phyloP scores from a whole-genome alignment of 2,113 vertebrate species.

The Tetraodon nigroviridis region DNA sequence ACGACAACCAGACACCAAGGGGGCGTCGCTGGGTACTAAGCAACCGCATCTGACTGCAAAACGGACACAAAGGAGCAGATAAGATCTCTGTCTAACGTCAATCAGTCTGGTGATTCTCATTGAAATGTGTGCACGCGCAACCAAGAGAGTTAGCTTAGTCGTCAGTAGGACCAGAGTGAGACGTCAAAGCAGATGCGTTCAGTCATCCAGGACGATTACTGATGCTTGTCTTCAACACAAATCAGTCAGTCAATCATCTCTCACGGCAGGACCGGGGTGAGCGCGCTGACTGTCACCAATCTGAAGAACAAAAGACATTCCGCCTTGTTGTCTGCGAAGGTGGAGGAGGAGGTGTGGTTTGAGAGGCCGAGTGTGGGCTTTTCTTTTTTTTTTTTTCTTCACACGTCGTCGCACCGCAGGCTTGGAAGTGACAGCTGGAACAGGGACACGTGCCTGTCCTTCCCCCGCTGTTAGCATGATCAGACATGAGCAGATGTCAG shows the following conservation, averaged over 20 bases:
- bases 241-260: conserved; percentile 25
- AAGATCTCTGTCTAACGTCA: conserved; percentile 17
- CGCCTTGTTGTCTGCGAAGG: conserved; percentile 4
- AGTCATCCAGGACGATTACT: conserved; percentile 35
- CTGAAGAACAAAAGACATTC: conserved; percentile 37
- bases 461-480: conserved; percentile 24
- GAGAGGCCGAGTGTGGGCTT: conserved; percentile 33
- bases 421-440: conserved; percentile 62
- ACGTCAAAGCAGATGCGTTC: conserved; percentile 48
- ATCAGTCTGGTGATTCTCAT: conserved; percentile 49
- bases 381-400: conserved; percentile 11
- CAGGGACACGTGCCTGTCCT: conserved; percentile 26
- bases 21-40: conserved; percentile 48
- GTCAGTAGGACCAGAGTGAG: conserved; percentile 38
- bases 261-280: conserved; percentile 14
- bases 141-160: conserved; percentile 30
- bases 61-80: conserved; percentile 36
- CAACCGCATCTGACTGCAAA: conserved; percentile 48
- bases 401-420: conserved; percentile 20
- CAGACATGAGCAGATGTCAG: conserved; percentile 40
- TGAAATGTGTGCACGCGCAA: conserved; percentile 47
- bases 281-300: conserved; percentile 19
- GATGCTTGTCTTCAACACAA: conserved; percentile 9
- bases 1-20: conserved; percentile 53
- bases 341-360: conserved; percentile 24